Conservation (phyloP, 2,888 invertebrate genomes). For the Bellardia bayeri region DNA sequence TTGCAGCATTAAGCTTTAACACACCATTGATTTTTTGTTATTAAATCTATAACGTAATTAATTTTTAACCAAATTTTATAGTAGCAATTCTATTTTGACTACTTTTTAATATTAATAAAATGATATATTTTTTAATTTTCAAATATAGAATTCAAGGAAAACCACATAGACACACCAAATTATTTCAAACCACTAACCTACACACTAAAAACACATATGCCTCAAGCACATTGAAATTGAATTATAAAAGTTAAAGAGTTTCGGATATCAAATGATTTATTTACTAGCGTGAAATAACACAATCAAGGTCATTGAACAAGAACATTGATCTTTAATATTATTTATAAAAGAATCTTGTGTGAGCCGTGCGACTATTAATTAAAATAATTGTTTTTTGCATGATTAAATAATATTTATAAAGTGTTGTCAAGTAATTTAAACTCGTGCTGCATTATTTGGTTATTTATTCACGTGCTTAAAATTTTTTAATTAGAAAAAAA, state of each 20-base stretch:
- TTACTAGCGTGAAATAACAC: background rate
- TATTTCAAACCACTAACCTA: slow-evolving; percentile 13
- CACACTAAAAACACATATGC: background rate
- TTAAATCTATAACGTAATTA: too few species aligned
- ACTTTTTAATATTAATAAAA: background rate
- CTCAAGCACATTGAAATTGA: slow-evolving; percentile 17
- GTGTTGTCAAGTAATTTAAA: background rate
- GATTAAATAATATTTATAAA: background rate
- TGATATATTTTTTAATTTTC: background rate
- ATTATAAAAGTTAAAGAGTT: slow-evolving; percentile 12
- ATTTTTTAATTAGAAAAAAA: too few species aligned
- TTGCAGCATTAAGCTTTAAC: too few species aligned
- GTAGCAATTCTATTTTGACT: background rate
- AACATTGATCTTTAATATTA: slow-evolving; percentile 42
- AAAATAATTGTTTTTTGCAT: too few species aligned
- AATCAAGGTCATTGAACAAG: slow-evolving; percentile 55
- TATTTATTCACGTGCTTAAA: too few species aligned
- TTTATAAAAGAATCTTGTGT: slow-evolving; percentile 5
- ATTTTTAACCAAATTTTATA: too few species aligned
- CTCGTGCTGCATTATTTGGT: too few species aligned
- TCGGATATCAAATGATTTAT: slow-evolving; percentile 1
- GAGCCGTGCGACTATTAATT: slow-evolving; percentile 17
- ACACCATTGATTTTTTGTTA: too few species aligned
- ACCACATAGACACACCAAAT: slow-evolving; percentile 20
- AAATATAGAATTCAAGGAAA: slow-evolving; percentile 30